Conservation (phyloP, 1,140 invertebrate species). For the Brachionus plicatilis region DNA sequence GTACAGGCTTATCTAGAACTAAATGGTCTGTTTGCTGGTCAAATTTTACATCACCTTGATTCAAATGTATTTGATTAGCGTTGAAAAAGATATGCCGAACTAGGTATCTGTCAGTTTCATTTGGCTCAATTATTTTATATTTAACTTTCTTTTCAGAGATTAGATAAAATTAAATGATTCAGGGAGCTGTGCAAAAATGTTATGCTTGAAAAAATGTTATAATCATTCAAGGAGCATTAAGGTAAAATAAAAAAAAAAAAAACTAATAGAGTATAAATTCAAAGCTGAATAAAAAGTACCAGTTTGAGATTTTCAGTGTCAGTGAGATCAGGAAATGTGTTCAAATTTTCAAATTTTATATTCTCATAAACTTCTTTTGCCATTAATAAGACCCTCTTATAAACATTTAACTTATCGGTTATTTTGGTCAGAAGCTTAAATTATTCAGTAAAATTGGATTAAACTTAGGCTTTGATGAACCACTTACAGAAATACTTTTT, state of each 20-base stretch:
- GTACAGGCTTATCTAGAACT: background rate
- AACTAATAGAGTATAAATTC: background rate
- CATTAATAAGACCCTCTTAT: background rate
- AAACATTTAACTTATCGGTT: conserved; percentile 15
- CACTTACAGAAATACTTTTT: conserved; percentile 18
- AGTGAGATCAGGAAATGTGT: background rate
- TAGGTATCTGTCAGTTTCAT: background rate
- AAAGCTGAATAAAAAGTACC: background rate
- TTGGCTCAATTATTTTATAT: background rate
- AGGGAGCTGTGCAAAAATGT: background rate
- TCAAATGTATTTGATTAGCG: background rate
- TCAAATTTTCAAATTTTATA: conserved; percentile 4
- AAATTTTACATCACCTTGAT: background rate
- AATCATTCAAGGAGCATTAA: background rate
- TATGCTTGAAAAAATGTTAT: background rate
- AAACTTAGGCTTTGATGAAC: background rate
- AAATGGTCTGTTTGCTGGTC: background rate
- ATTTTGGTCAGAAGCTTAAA: background rate
- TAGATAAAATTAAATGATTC: background rate
- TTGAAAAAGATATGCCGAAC: background rate
- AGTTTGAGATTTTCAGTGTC: background rate
- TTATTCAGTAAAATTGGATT: background rate
- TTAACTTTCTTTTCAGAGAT: background rate
- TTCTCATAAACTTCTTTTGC: background rate
- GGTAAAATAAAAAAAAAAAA: background rate